Evolutionary conservation across 2,113 vertebrate genomes (phyloP), one percentile per base, ranked within the genome.

Genomic region (Lutjanus erythropterus): DNA sequence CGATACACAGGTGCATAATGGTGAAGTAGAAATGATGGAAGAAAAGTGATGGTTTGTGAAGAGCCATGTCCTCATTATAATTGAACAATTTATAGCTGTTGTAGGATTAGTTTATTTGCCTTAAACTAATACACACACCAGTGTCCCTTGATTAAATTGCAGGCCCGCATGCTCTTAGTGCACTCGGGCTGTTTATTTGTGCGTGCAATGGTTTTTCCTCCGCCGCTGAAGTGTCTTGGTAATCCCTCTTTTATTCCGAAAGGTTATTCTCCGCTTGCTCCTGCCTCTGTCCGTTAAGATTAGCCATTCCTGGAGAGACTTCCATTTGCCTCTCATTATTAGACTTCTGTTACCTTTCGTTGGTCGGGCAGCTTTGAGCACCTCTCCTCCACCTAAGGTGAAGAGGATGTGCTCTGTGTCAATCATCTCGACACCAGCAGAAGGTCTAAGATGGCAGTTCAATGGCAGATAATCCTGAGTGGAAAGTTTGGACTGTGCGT

Each of bases 211-310:
- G 80, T 87, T 92, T 91, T 91, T 90, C 60, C 70, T 82, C 68
- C 21, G 73, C 87, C 12, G 56, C 89, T 89, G 86, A 92, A 94
- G 93, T 89, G 90, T 90, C 72, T 92, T 59, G 73, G 74, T 95
- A 95, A 95, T 95, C 94, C 94, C 85, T 86, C 92, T 92, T 94
- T 94, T 95, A 93, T 95, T 93, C 86, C 86, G 3, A 86, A 83
- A 93, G 91, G 92, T 93, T 92, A 88, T 91, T 93, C 92, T 87
- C 74, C 68, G 72, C 89, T 84, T 80, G 82, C 86, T 90, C 83
- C 85, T 64, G 53, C 71, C 65, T 86, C 89, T 92, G 89, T 81
- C 89, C 58, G 88, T 88, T 80, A 91, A 93, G 95, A 95, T 95
- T 94, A 95, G 88, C 91, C 86, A 78, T 87, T 92, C 77, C 88